A percentile compares a stretch with the other conserved stretches of the same genome.
Conservation (phyloP, 2,797 vertebrate species). For the Crax fasciolata region DNA sequence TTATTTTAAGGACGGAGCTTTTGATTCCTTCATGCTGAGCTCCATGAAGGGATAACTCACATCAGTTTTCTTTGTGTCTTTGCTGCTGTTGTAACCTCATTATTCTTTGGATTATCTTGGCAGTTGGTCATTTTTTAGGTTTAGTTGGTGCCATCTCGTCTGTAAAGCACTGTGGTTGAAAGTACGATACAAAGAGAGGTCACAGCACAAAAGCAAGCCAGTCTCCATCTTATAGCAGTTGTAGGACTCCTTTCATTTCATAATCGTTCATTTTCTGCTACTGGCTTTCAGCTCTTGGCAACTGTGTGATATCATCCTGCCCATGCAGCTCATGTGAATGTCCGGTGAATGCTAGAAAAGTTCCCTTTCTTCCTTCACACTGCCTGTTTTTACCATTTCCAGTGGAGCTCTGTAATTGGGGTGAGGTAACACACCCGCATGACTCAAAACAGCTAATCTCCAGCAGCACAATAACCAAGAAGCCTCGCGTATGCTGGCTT, state of each 20-base stretch:
- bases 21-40: slow-evolving; percentile 40
- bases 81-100: slow-evolving; percentile 71
- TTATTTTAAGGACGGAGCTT: slow-evolving; percentile 59
- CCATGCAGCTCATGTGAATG: slow-evolving; percentile 67
- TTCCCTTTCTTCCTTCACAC: slow-evolving; percentile 40
- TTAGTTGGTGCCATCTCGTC: slow-evolving; percentile 80
- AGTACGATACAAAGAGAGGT: slow-evolving; percentile 66
- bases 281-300: slow-evolving; percentile 66
- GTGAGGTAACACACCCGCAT: slow-evolving; percentile 64
- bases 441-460: slow-evolving; percentile 72
- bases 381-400: slow-evolving; percentile 68
- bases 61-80: slow-evolving; percentile 63
- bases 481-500: slow-evolving; percentile 28
- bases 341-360: slow-evolving; percentile 59
- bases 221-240: slow-evolving; percentile 25
- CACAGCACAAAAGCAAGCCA: slow-evolving; percentile 44
- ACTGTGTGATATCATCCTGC: slow-evolving; percentile 68
- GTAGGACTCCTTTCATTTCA: slow-evolving; percentile 57
- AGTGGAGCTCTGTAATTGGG: slow-evolving; percentile 55
- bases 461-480: slow-evolving; percentile 44
- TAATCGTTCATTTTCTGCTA: slow-evolving; percentile 56
- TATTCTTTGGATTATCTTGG: slow-evolving; percentile 78
- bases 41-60: slow-evolving; percentile 66
- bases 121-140: slow-evolving; percentile 59
- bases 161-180: slow-evolving; percentile 58